A percentile compares a stretch with the other conserved stretches of the same genome.
These are phyloP conservation scores for Agapornis canus DNA, from an alignment of 2,797 vertebrate species.

Conservation along the genomic window DNA sequence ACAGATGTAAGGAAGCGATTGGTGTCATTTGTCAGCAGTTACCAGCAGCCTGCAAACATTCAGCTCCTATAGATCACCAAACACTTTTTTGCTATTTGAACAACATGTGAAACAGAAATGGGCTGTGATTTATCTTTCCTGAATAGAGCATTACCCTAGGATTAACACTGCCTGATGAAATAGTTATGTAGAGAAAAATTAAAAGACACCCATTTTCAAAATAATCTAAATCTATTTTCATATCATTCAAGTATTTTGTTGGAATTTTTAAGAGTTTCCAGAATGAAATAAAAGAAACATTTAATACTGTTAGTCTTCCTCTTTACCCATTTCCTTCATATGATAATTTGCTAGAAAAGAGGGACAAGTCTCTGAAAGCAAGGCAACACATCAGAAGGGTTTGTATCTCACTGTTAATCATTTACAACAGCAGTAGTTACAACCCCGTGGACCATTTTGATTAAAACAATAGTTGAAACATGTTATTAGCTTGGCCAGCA, in stretches of 20 bases:
- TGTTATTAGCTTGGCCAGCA: background rate
- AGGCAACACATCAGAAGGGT: background rate
- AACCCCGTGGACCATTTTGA: background rate
- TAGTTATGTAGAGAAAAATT: background rate
- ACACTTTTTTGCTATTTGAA: background rate
- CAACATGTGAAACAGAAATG: background rate
- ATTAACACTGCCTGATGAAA: background rate
- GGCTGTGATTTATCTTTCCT: background rate
- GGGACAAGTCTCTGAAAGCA: background rate
- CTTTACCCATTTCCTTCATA: background rate
- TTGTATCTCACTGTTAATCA: background rate
- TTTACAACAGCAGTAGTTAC: background rate
- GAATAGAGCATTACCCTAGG: background rate
- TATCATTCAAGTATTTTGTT: background rate
- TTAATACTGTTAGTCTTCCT: background rate
- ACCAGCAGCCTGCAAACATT: background rate
- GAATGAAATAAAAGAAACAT: background rate
- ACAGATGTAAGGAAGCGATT: background rate
- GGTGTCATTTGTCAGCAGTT: background rate
- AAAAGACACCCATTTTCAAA: background rate
- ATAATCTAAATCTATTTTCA: background rate
- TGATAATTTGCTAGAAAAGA: background rate
- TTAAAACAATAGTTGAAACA: background rate
- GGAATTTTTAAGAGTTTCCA: background rate
- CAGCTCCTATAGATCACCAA: background rate